These are phyloP conservation scores for Cladorhizidae sp. DNA, from an alignment of 37 sponge, comb jelly and placozoan species.

Conservation along the genomic window DNA sequence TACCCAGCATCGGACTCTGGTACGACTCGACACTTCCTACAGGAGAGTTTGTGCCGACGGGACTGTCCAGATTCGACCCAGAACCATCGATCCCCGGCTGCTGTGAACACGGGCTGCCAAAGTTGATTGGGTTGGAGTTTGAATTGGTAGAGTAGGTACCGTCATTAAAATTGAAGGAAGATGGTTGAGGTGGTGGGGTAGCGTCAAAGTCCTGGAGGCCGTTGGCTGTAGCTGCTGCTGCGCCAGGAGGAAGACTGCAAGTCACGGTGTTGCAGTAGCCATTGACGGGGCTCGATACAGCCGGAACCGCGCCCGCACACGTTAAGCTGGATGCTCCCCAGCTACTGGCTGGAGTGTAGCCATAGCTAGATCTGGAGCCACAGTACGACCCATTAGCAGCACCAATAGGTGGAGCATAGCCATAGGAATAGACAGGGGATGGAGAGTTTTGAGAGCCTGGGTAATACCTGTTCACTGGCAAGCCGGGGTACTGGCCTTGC, in stretches of 20 bases:
- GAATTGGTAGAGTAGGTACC: not conserved
- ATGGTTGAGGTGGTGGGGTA: slow-evolving; percentile 17
- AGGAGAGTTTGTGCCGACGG: slow-evolving; percentile 43
- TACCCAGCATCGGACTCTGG: slow-evolving; percentile 38
- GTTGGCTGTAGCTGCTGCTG: not conserved
- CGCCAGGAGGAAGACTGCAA: not conserved
- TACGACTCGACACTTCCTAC: slow-evolving; percentile 63
- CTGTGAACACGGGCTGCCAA: slow-evolving; percentile 20
- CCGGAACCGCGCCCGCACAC: slow-evolving; percentile 6
- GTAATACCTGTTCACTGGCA: not conserved
- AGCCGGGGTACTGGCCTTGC: slow-evolving; percentile 23
- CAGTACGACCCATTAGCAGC: not conserved
- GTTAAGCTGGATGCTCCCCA: not conserved
- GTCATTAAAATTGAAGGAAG: not conserved
- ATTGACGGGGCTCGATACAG: slow-evolving; percentile 9
- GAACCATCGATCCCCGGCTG: slow-evolving; percentile 6
- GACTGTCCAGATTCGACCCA: slow-evolving; percentile 36
- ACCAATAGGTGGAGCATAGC: slow-evolving; percentile 26
- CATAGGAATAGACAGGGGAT: slow-evolving; percentile 27
- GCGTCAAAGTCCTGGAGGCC: slow-evolving; percentile 29
- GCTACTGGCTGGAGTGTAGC: not conserved
- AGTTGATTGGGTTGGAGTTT: slow-evolving; percentile 10
- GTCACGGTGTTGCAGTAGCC: slow-evolving; percentile 2
- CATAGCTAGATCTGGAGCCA: slow-evolving; percentile 3
- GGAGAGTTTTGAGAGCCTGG: slow-evolving; percentile 1